These are phyloP conservation scores for Neosalanx taihuensis DNA, from an alignment of 2,797 vertebrate genomes.

Conservation along the genomic window DNA sequence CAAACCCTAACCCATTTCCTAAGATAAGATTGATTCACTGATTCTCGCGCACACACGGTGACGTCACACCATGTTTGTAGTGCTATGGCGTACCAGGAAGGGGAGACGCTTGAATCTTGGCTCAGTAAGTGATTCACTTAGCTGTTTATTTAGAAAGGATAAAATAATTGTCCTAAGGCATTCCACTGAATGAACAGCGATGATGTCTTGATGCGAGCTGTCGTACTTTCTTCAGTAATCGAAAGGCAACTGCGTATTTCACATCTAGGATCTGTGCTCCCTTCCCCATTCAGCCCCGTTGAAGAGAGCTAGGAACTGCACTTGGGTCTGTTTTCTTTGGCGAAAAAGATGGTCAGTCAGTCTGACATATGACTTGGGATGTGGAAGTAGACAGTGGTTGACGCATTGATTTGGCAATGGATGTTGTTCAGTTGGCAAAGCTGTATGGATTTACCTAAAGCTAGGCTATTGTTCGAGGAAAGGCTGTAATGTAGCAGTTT, in stretches of 20 bases:
- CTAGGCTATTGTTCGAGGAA: no score
- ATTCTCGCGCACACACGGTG: conserved; percentile 29
- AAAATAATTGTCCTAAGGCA: conserved; percentile 6
- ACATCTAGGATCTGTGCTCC: conserved; percentile 13
- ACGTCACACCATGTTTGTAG: conserved; percentile 61
- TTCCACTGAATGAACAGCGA: neutral
- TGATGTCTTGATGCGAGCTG: neutral
- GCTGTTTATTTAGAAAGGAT: conserved; percentile 45
- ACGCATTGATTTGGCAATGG: no score
- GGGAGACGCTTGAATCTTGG: conserved; percentile 92
- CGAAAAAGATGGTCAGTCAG: no score
- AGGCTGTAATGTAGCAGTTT: no score
- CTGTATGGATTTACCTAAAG: no score
- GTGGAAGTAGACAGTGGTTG: neutral
- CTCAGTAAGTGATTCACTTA: conserved; percentile 82
- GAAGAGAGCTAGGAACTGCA: neutral
- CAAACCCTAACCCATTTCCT: neutral
- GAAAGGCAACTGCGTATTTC: neutral
- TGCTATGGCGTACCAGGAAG: conserved; percentile 85
- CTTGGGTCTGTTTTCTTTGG: neutral
- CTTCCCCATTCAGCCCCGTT: conserved; percentile 21
- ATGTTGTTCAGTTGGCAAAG: no score
- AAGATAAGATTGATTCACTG: neutral
- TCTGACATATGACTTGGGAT: no score
- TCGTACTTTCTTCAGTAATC: neutral